These are phyloP conservation scores for Lithosia quadra DNA, from an alignment of 2,888 invertebrate species.

Conservation along the genomic window DNA sequence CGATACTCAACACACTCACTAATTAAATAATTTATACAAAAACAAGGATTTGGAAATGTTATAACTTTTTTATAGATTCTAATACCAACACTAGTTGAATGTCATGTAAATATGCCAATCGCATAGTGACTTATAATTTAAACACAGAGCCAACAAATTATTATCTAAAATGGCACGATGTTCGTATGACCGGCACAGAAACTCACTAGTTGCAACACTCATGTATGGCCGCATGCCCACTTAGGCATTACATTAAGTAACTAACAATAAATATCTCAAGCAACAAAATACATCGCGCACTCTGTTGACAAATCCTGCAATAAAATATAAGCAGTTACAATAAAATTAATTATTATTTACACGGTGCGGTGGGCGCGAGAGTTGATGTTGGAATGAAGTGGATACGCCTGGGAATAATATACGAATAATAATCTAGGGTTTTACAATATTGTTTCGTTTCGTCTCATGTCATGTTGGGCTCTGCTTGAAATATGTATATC, in stretches of 20 bases:
- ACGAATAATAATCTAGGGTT: constrained; percentile 26
- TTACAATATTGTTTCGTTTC: constrained; percentile 24
- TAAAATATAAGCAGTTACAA: constrained; percentile 88
- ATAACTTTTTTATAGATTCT: constrained; percentile 45
- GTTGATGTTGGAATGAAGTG: constrained; percentile 54
- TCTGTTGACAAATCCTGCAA: constrained; percentile 87
- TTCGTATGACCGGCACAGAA: constrained; percentile 48
- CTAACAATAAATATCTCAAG: constrained; percentile 83
- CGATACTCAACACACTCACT: constrained; percentile 16
- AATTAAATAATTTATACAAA: constrained; percentile 41
- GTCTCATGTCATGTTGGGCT: not conserved
- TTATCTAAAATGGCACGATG: constrained; percentile 62
- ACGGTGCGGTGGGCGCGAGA: constrained; percentile 81
- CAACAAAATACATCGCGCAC: constrained; percentile 85
- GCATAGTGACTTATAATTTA: constrained; percentile 55
- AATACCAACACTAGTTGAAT: constrained; percentile 32
- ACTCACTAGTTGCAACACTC: constrained; percentile 56
- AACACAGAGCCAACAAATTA: constrained; percentile 58
- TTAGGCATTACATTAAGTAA: constrained; percentile 80
- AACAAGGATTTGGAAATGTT: constrained; percentile 31
- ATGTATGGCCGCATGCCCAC: constrained; percentile 65
- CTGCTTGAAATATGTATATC: too few relatives aligned
- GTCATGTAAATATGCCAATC: constrained; percentile 51
- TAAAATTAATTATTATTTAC: constrained; percentile 88
- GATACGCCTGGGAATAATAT: constrained; percentile 57